Evolutionary conservation across 2,888 invertebrate species (phyloP), one percentile per base, ranked within the genome.

Genomic region (Cephus nigrinus): DNA sequence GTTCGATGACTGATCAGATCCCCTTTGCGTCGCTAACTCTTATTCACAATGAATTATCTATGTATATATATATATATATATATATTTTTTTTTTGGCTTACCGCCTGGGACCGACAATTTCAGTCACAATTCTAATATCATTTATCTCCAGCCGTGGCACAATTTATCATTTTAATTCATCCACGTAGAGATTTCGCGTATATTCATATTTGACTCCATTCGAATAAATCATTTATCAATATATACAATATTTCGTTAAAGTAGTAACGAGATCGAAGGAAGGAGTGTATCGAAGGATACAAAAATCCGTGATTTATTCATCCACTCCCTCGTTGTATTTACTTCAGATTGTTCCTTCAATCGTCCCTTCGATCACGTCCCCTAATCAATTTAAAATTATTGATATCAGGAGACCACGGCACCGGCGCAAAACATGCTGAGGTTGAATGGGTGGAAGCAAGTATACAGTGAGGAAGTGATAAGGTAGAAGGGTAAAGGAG

Each of bases 1-100:
- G 36, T 75, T 32, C 69, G 32, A 72, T 72, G 72, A 33, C 32
- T 23, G 72, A 33, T 72, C 23, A 11, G 9, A 72, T 72, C 72
- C 32, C 23, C 33, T 3, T 72, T 33, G 72, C 33, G 32, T 55
- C 55, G 9, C 55, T 55, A 55, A 55, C 40, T 74, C 74, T 30
- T 33, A 23, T 74, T 32, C 34, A 23, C n/a, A 30, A 33, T 74
- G 23, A 74, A 69, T 75, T 68, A 75, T 69, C 32, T 32, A 33
- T 75, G 33, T 75, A 75, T 75, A 12, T 75, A 68, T 75, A n/a
- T 75, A 68, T 75, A 75, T 75, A 23, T 69, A 33, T 33, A n/a
- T n/a, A n/a, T n/a, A n/a, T n/a, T n/a, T 5, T 40, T 15, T 23
- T 23, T 55, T 55, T 55, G 55, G 55, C 55, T 55, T 23, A 55